phyloP scores from a whole-genome alignment of 2,113 vertebrate genomes.

The Excalfactoria chinensis region DNA sequence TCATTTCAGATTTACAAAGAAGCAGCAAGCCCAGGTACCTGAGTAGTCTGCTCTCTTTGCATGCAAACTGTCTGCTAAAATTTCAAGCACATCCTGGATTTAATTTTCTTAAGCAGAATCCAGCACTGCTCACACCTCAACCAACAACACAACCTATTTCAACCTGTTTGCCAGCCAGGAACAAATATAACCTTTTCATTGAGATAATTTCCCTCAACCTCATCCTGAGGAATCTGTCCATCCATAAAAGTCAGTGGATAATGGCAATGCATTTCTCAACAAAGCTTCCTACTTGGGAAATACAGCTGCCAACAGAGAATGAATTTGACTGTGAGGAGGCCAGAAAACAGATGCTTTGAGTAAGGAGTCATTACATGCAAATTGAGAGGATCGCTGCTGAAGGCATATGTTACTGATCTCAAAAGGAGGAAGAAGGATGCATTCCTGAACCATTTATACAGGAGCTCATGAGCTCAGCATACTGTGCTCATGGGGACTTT shows the following conservation, averaged over 20 bases:
- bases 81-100: not conserved
- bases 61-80: not conserved
- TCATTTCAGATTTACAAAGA: not conserved
- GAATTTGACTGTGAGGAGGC: not conserved
- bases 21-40: not conserved
- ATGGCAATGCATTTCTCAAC: not conserved
- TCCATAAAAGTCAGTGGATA: not conserved
- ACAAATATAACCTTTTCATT: not conserved
- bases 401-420: constrained; percentile 29
- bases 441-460: constrained; percentile 14
- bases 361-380: constrained; percentile 13
- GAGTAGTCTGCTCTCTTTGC: not conserved
- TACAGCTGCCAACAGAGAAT: not conserved
- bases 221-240: not conserved
- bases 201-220: not conserved
- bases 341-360: not conserved
- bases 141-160: not conserved
- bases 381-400: not conserved
- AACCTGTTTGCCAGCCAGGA: not conserved
- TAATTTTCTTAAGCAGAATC: not conserved
- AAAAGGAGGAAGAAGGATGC: constrained; percentile 1
- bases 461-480: not conserved
- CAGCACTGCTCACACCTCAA: not conserved
- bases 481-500: not conserved
- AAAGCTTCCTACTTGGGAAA: constrained; percentile 6